Conservation (phyloP, 1,140 invertebrate genomes). For the Hypsibius dujardini region DNA sequence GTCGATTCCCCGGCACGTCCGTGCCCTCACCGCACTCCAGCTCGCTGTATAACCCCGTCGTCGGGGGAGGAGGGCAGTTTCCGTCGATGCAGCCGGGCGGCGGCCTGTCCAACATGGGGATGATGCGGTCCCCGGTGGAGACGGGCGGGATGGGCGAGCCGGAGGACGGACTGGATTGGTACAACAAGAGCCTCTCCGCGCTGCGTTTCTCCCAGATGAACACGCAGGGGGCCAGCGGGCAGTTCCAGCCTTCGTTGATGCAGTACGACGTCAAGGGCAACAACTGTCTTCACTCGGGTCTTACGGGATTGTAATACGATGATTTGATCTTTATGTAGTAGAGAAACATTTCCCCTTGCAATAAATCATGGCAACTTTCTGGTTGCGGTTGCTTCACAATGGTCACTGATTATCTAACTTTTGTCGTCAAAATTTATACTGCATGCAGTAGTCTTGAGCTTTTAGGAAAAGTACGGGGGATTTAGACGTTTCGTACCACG, state of each 20-base stretch:
- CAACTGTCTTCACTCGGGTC: background rate
- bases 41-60: constrained; percentile 2
- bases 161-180: constrained; percentile 52
- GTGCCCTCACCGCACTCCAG: background rate
- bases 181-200: constrained; percentile 90
- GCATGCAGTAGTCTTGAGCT: too few species aligned
- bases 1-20: background rate
- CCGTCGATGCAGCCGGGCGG: background rate
- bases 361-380: too few species aligned
- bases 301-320: background rate
- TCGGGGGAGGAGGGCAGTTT: background rate
- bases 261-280: constrained; percentile 2
- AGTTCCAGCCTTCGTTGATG: constrained; percentile 10
- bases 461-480: too few species aligned
- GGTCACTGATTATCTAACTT: too few species aligned
- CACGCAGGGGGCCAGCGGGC: background rate
- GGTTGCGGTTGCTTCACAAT: too few species aligned
- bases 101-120: constrained; percentile 7
- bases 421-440: too few species aligned
- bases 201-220: constrained; percentile 63
- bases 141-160: background rate
- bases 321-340: too few species aligned
- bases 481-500: too few species aligned
- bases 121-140: constrained; percentile 13
- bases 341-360: too few species aligned